Base-by-base conservation (phyloP, 2,888 invertebrate genomes). In the Onthophagus sagittarius region DNA sequence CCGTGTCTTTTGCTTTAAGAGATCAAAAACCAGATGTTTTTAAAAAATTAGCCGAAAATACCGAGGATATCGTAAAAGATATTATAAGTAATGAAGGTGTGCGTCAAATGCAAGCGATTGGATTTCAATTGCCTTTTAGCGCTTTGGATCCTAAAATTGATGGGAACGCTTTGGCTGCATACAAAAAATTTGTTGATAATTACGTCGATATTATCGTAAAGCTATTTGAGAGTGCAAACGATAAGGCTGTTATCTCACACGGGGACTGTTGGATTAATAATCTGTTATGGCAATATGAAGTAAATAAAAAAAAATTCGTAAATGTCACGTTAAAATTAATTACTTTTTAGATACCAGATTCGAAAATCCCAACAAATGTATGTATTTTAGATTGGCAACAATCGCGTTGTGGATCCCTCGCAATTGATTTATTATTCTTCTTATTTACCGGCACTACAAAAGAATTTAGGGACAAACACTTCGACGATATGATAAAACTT, bases 391-490 rank as follows among this genome's bases (percentile, higher is more conserved):
- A 81, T 65, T 81, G 80, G 78, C 81, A 81, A 76, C 62, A 80
- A 11, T 69, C 77, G 5, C 75, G 78, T 23, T 74, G 75, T 69
- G 78, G 78, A 6, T 79, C 80, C 0, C 81, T 80, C 0, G 82
- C 77, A 4, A 72, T 79, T 23, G 84, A 84, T 72, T 73, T 84
- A 67, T 74, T 79, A 3, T 83, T 83, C 72, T 77, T 82, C 75
- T 72, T 84, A 5, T 83, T 81, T 73, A 81, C 80, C 2, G 81
- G 80, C 73, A 80, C 81, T 11, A 76, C 79, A 11, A 78, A 79
- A 15, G 76, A 79, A n/a, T 74, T 82, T 15, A 78, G 83, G 5
- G 73, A 77, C 13, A 69, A 78, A 69, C 75, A 82, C 67, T 83
- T 76, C 62, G 79, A 83, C 15, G 72, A 77, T 5, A 64, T 84